Evolutionary conservation across 2,888 invertebrate genomes (phyloP), one percentile per base, ranked within the genome.

Genomic region (Coelopa pilipes): DNA sequence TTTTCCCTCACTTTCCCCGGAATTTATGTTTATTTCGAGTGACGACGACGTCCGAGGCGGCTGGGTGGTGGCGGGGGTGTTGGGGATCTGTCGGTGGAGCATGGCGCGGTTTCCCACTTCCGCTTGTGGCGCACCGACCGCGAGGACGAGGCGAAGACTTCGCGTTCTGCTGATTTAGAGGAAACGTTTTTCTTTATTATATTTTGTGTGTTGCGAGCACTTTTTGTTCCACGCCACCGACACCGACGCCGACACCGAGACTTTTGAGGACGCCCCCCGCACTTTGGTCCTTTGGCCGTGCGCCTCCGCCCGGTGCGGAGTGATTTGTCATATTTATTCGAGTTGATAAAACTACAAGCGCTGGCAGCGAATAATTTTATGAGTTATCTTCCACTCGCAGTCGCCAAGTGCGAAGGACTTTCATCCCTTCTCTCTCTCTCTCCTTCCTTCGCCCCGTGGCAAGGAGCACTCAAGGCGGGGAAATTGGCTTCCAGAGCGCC

Each of bases 271-370:
- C 34, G 34, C 34, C 7, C 34, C 34, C 34, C n/a, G n/a, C 67
- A 45, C 24, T n/a, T 68, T 68, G 13, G 45, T 45, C 7, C 10
- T 67, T 67, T 15, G 10, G 1, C n/a, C n/a, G n/a, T n/a, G n/a
- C 19, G 21, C n/a, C 9, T n/a, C 2, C 24, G 19, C 10, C 50
- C 45, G 68, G 46, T 62, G 68, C 82, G 81, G 82, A 82, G 82
- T 82, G 82, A 82, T 82, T 82, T 82, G 83, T 82, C 82, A 82
- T 82, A 82, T 82, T 82, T 82, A 82, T 83, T 81, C 82, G 82
- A 82, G 81, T 83, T 82, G 82, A 82, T 82, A 82, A 82, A 82
- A 82, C 82, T 83, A 83, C 82, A 82, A 82, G 80, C 81, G 66
- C 73, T 76, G 59, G 53, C 70, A 72, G 72, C 74, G 67, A 57